Evolutionary conservation across 2,113 vertebrate species (phyloP).

Genomic region (human (Homo sapiens)): DNA sequence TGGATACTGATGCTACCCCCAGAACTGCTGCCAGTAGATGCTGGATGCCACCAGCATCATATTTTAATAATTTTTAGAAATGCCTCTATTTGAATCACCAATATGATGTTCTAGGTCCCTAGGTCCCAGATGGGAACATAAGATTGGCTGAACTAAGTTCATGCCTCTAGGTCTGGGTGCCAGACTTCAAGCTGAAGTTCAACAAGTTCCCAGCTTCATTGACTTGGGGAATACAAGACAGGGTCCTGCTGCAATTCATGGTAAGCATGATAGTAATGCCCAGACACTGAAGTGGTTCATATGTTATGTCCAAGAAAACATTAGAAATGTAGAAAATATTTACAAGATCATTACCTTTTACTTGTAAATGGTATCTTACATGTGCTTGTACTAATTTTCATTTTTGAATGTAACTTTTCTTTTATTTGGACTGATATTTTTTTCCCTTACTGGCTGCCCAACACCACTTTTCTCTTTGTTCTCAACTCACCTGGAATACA

Average conservation of each 20-base stretch:
- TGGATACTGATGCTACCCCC: neutral
- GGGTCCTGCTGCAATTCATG: neutral
- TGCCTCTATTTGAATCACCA: neutral
- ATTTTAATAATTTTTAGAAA: neutral
- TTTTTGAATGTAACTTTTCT: conserved; percentile 3
- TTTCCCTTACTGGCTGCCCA: neutral
- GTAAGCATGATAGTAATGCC: neutral
- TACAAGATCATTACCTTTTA: neutral
- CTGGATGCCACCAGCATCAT: too few species aligned
- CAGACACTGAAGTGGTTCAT: neutral
- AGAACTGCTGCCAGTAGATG: neutral
- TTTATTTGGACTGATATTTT: neutral
- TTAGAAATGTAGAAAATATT: neutral
- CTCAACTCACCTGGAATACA: neutral
- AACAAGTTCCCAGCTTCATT: rapidly evolving
- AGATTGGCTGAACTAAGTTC: neutral
- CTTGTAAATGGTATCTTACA: neutral
- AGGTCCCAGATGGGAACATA: neutral
- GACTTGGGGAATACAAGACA: neutral
- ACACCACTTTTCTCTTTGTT: neutral
- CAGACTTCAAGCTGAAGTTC: neutral
- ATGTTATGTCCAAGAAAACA: neutral
- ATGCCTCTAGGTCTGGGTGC: too few species aligned
- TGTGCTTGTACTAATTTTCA: neutral
- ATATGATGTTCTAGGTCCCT: neutral